A percentile compares a stretch with the other conserved stretches of the same genome.
phyloP scores from a whole-genome alignment of 2,888 invertebrate species.

The Chalcis sispes region DNA sequence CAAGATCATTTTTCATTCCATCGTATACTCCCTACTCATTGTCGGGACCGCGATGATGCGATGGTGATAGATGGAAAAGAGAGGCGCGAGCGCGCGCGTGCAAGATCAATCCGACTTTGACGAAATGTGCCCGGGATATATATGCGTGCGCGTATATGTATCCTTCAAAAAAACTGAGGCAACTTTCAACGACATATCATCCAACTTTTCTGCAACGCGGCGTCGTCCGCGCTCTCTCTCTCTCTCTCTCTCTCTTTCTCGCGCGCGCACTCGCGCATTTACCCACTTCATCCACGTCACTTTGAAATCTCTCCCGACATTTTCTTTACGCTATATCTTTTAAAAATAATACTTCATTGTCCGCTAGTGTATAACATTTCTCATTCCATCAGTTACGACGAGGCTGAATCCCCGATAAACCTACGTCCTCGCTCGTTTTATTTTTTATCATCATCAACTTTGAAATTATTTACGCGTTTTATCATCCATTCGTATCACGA shows the following conservation, averaged over 20 bases:
- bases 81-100: constrained; percentile 6
- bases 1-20: constrained; percentile 43
- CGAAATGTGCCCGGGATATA: constrained; percentile 26
- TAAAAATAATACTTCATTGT: constrained; percentile 42
- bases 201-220: constrained; percentile 43
- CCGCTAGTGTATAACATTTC: constrained; percentile 4
- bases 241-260: neutral
- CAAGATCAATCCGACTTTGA: constrained; percentile 48
- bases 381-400: constrained; percentile 33
- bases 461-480: too few species aligned
- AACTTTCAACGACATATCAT: constrained; percentile 48
- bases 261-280: too few species aligned
- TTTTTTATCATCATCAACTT: too few species aligned
- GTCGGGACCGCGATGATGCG: constrained; percentile 29
- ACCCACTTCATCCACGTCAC: constrained; percentile 68
- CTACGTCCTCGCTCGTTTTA: too few species aligned
- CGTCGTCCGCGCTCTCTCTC: neutral
- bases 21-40: neutral
- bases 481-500: too few species aligned
- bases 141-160: constrained; percentile 12
- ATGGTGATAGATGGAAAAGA: constrained; percentile 47
- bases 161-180: constrained; percentile 44
- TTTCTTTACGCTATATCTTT: neutral
- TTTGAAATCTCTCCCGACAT: constrained; percentile 51
- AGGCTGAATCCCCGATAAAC: neutral